phyloP scores from a whole-genome alignment of 2,113 vertebrate genomes.

The Motacilla alba region DNA sequence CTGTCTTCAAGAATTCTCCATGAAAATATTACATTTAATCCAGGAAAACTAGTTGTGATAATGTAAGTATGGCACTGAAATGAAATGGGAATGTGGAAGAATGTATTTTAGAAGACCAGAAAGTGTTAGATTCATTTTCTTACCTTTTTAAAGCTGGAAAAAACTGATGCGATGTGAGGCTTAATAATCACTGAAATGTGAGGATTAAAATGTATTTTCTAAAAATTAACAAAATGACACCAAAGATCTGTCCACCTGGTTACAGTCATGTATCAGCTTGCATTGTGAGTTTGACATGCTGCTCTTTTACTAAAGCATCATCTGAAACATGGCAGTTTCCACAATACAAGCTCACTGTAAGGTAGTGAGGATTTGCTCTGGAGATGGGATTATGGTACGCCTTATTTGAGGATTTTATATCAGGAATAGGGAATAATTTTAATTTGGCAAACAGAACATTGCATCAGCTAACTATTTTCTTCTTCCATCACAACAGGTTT shows the following conservation, averaged over 20 bases:
- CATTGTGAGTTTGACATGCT: neutral
- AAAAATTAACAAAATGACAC: neutral
- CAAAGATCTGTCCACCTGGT: neutral
- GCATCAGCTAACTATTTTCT: neutral
- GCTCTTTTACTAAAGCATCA: neutral
- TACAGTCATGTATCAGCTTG: neutral
- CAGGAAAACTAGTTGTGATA: neutral
- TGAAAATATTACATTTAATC: neutral
- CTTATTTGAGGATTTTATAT: neutral
- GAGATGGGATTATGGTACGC: neutral
- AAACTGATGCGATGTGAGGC: neutral
- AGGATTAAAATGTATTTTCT: neutral
- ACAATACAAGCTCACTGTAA: neutral
- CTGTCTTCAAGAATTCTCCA: neutral
- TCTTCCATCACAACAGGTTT: neutral
- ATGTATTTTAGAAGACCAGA: neutral
- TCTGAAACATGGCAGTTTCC: neutral
- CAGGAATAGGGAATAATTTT: neutral
- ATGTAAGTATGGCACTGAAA: neutral
- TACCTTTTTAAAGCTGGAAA: neutral
- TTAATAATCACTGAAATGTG: neutral
- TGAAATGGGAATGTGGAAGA: neutral
- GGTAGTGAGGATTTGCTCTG: neutral
- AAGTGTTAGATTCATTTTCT: neutral
- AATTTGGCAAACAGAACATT: neutral